Evolutionary conservation across 1,140 invertebrate genomes (phyloP).

Genomic region (Phenacoccus solenopsis): DNA sequence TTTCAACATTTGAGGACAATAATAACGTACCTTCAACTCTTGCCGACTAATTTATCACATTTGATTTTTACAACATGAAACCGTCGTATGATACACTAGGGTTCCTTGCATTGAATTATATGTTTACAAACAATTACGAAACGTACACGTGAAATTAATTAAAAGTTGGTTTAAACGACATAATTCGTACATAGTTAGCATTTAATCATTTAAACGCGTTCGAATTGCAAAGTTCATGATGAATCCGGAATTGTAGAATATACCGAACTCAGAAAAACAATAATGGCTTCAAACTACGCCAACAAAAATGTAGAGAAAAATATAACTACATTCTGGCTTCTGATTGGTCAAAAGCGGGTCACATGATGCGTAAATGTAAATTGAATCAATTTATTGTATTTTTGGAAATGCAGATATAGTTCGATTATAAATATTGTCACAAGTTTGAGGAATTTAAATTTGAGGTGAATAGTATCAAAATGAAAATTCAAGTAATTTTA

Average conservation of each 20-base stretch:
- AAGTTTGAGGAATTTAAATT: too few species aligned
- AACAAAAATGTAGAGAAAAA: neutral
- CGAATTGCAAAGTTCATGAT: neutral
- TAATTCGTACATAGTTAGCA: neutral
- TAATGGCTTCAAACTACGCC: neutral
- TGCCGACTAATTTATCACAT: neutral
- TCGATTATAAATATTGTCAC: neutral
- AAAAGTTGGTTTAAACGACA: neutral
- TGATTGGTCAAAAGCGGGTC: neutral
- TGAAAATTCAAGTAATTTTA: neutral
- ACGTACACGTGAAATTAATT: neutral
- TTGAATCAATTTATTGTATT: conserved; percentile 3
- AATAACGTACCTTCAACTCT: neutral
- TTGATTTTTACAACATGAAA: neutral
- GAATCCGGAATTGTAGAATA: neutral
- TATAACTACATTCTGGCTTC: neutral
- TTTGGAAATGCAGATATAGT: neutral
- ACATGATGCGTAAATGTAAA: neutral
- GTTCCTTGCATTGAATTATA: neutral
- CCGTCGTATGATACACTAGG: neutral
- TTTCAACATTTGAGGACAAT: neutral
- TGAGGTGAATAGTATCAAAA: neutral
- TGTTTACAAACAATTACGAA: neutral
- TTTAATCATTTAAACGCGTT: neutral
- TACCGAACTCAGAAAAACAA: conserved; percentile 1